Conservation (phyloP, 37 sponge, comb jelly and placozoan genomes). For the Amphimedon queenslandica region DNA sequence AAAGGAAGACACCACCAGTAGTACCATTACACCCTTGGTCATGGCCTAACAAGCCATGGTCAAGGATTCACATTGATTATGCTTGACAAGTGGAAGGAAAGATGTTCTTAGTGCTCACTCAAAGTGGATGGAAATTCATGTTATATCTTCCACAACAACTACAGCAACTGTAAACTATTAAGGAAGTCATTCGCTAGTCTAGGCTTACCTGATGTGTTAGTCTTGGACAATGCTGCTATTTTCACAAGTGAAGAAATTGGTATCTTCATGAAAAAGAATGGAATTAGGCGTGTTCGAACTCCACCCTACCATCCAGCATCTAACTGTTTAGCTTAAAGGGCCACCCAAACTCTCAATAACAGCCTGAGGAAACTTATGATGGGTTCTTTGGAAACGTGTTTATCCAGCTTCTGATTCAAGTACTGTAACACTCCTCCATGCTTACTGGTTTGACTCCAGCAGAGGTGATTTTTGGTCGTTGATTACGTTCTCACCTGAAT, state of each 20-base stretch:
- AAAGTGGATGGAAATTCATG: conserved; percentile 18
- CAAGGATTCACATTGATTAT: conserved; percentile 14
- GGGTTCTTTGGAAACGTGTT: not conserved
- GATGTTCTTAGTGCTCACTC: conserved; percentile 24
- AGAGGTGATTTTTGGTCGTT: not conserved
- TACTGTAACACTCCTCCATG: not conserved
- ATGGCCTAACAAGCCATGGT: conserved; percentile 2
- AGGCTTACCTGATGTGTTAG: conserved; percentile 14
- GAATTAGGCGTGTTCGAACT: not conserved
- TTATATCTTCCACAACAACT: not conserved
- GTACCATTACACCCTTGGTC: conserved; percentile 7
- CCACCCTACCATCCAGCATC: conserved; percentile 24
- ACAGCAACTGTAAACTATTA: not conserved
- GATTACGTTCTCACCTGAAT: no score
- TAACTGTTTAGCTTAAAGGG: conserved; percentile 11
- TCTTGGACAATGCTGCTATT: conserved; percentile 22
- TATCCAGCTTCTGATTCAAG: not conserved
- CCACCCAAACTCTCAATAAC: conserved; percentile 3
- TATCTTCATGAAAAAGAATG: conserved; percentile 11
- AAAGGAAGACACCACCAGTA: not conserved
- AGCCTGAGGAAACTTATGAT: not conserved
- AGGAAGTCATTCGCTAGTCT: not conserved
- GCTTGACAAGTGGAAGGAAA: not conserved
- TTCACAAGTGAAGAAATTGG: conserved; percentile 4
- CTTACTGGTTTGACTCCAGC: not conserved